Percentiles rank a stretch among this genome's conserved stretches.
Conservation (phyloP, 1,140 invertebrate genomes). For the Cydia strobilella region DNA sequence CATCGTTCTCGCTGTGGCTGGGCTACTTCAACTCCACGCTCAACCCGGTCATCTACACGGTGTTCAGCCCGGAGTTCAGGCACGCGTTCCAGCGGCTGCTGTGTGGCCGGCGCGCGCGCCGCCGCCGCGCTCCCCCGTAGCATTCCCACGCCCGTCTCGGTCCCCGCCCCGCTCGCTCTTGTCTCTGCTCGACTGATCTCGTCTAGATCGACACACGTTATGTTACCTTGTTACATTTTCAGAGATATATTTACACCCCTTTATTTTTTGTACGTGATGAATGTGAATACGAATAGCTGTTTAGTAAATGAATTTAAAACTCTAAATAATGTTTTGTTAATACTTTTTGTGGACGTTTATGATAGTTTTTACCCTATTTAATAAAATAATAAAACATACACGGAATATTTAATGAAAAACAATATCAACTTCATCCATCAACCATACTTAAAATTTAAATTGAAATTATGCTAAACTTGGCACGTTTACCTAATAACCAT, state of each 20-base stretch:
- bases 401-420: not conserved
- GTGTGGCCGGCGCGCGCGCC: conserved; percentile 82
- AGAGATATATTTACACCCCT: conserved; percentile 80
- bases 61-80: conserved; percentile 94
- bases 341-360: not conserved
- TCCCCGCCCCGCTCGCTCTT: conserved; percentile 35
- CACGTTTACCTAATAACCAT: not conserved
- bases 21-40: conserved; percentile 94
- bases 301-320: conserved; percentile 67
- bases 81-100: conserved; percentile 92
- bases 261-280: conserved; percentile 78
- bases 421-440: not conserved
- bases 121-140: conserved; percentile 73
- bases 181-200: conserved; percentile 67
- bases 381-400: not conserved
- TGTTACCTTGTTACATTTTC: conserved; percentile 79
- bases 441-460: not conserved
- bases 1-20: conserved; percentile 89
- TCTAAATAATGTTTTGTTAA: conserved; percentile 54
- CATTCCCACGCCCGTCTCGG: conserved; percentile 47
- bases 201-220: conserved; percentile 69
- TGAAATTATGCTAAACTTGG: not conserved
- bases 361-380: not conserved
- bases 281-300: conserved; percentile 70
- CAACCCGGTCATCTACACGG: conserved; percentile 94